Conservation (phyloP, 2,113 vertebrate species). For the Oreocharis arfaki region DNA sequence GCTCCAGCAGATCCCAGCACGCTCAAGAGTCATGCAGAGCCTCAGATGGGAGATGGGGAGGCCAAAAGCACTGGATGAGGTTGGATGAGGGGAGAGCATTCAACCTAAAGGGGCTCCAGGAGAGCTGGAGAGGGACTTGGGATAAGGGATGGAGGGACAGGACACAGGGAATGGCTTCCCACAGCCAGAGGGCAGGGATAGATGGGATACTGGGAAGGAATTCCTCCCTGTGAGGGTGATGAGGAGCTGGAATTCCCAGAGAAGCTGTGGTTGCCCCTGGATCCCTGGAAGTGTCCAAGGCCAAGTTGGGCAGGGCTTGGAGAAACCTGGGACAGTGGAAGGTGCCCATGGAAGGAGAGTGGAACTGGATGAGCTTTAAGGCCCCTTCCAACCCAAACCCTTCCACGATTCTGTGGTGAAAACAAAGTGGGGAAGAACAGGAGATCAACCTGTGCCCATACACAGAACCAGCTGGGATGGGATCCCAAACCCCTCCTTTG, state of each 20-base stretch:
- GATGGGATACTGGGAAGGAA: not conserved
- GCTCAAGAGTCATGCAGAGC: fast-evolving
- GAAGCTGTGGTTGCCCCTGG: too few relatives aligned
- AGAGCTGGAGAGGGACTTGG: not conserved
- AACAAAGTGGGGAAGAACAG: not conserved
- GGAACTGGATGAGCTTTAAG: not conserved
- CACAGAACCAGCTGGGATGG: not conserved
- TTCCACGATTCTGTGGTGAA: not conserved
- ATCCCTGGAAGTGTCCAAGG: not conserved
- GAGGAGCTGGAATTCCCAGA: not conserved
- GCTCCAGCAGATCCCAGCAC: not conserved
- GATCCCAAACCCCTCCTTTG: not conserved
- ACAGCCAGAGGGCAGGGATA: not conserved
- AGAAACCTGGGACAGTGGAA: not conserved
- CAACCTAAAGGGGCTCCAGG: not conserved
- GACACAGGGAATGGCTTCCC: not conserved
- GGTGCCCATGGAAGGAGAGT: not conserved
- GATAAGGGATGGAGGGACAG: not conserved
- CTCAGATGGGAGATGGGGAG: not conserved
- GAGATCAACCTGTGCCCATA: not conserved
- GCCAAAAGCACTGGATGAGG: not conserved
- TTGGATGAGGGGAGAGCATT: fast-evolving
- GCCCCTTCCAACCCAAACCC: not conserved
- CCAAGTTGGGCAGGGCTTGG: fast-evolving
- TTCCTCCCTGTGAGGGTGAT: not conserved